Conservation (phyloP, 2,797 vertebrate species). For the Aselliscus stoliczkanus region DNA sequence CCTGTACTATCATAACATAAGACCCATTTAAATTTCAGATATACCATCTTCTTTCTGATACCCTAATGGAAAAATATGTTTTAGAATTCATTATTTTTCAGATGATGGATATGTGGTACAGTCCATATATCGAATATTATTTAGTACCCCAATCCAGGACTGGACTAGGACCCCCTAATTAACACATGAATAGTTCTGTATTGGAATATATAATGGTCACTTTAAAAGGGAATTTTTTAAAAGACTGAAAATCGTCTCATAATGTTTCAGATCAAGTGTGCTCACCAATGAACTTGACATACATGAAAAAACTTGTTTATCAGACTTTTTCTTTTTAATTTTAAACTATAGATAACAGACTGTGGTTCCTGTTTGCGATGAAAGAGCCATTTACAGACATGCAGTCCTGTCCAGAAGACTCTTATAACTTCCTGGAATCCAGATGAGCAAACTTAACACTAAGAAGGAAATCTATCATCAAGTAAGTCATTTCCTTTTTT, state of each 20-base stretch:
- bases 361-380: neutral
- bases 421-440: neutral
- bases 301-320: neutral
- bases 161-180: neutral
- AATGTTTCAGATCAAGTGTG: neutral
- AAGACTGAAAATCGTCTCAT: neutral
- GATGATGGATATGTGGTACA: neutral
- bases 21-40: neutral
- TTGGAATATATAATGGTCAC: neutral
- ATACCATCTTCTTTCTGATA: neutral
- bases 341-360: neutral
- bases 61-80: neutral
- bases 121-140: too few relatives aligned
- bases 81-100: neutral
- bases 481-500: neutral
- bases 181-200: neutral
- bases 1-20: accelerated
- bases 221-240: too few relatives aligned
- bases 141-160: neutral
- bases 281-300: neutral
- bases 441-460: neutral
- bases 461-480: neutral
- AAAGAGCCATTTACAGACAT: neutral
- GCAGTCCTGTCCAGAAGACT: neutral
- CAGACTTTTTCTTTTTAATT: neutral